Percentiles rank a stretch among this genome's conserved stretches.
Evolutionary conservation across 2,888 invertebrate genomes (phyloP).

Genomic region (Drosophila barbarae): DNA sequence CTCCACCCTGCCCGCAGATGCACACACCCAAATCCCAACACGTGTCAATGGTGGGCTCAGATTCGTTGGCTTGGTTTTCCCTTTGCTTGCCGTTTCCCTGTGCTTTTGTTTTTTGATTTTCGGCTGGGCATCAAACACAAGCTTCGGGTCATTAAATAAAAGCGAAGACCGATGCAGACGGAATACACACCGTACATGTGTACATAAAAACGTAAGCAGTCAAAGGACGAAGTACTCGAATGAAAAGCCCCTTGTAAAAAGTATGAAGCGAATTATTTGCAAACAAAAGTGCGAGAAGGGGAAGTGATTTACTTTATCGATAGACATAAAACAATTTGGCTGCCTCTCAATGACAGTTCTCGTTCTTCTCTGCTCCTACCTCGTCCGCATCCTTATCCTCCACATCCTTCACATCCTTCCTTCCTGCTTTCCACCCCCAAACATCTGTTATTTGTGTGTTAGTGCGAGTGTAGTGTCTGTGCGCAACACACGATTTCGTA

Average conservation of each 20-base stretch:
- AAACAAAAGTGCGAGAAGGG: conserved; percentile 48
- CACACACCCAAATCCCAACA: conserved; percentile 37
- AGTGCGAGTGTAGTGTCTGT: not conserved
- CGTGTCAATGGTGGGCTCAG: conserved; percentile 44
- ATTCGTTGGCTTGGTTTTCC: conserved; percentile 28
- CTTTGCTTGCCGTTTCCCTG: not conserved
- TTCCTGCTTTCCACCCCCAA: conserved; percentile 29
- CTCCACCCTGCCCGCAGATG: not conserved
- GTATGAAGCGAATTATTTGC: conserved; percentile 51
- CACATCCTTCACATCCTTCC: conserved; percentile 1
- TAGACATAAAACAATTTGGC: conserved; percentile 67
- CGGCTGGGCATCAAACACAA: conserved; percentile 38
- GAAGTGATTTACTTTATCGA: conserved; percentile 69
- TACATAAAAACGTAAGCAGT: conserved; percentile 24
- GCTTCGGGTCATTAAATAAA: conserved; percentile 45
- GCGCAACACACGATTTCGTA: conserved; percentile 13
- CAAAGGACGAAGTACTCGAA: conserved; percentile 30
- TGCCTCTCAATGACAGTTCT: conserved; percentile 42
- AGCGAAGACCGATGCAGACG: conserved; percentile 14
- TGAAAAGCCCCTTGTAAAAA: conserved; percentile 45
- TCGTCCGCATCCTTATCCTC: conserved; percentile 3
- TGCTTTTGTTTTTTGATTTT: conserved; percentile 18
- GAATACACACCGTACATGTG: conserved; percentile 5
- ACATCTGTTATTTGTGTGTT: conserved; percentile 51
- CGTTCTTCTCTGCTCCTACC: not conserved